phyloP scores from a whole-genome alignment of 2,797 vertebrate genomes.

The Coilia nasus region DNA sequence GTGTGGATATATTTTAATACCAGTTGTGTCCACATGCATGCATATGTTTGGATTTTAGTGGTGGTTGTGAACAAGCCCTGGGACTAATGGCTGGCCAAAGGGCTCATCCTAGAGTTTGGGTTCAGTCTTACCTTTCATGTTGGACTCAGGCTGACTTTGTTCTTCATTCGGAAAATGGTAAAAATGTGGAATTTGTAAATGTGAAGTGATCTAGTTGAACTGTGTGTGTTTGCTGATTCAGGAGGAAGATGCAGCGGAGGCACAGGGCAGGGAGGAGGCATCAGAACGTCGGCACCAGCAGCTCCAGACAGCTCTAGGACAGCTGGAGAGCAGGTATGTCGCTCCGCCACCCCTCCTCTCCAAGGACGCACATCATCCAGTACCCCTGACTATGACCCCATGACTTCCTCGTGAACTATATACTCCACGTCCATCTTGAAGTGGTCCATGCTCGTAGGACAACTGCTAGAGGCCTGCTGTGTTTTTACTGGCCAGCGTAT shows the following conservation, averaged over 20 bases:
- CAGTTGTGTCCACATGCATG: no score
- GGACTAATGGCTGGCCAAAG: no score
- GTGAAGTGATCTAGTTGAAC: background rate
- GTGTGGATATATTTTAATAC: no score
- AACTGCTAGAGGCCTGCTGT: background rate
- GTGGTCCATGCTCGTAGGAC: background rate
- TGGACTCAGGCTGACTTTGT: no score
- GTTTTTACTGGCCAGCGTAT: background rate
- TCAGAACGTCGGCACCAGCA: conserved; percentile 83
- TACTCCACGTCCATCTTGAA: background rate
- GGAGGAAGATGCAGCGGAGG: conserved; percentile 82
- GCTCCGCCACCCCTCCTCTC: background rate
- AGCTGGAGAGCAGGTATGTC: conserved; percentile 85
- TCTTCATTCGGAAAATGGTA: no score
- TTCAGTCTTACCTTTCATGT: no score
- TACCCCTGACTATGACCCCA: background rate
- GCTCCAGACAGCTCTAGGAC: conserved; percentile 81
- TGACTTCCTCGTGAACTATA: background rate
- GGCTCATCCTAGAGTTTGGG: no score
- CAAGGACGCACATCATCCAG: background rate
- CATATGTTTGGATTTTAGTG: no score
- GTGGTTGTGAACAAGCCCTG: no score
- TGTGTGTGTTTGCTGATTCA: conserved; percentile 53
- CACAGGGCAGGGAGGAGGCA: conserved; percentile 81
- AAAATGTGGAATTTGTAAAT: background rate